Evolutionary conservation across 2,888 invertebrate genomes (phyloP), one percentile per base, ranked within the genome.

Genomic region (Creontiades dilutus): DNA sequence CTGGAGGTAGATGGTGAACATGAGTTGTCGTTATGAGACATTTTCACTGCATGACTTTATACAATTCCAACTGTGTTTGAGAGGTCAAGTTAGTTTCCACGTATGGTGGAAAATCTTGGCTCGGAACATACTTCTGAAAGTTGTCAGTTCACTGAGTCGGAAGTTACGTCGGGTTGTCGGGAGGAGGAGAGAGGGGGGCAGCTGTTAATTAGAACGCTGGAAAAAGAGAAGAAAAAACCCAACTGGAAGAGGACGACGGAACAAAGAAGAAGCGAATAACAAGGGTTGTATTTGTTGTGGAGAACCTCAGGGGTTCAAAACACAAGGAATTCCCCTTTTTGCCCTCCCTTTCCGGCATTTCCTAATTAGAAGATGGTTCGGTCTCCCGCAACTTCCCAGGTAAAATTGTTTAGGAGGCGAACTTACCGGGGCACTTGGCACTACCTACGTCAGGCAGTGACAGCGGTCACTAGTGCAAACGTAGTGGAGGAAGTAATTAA

Each of bases 271-370:
- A 23, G 13, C 47, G 78, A 46, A 78, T 78, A 78, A 78, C 78
- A 78, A 78, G 78, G 47, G 78, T 68, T 19, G 78, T 78, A 78
- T 78, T 78, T 78, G 78, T 78, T 78, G 78, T 78, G 78, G 78
- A 16, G 47, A 78, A 37, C 78, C 78, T 46, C n/a, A n/a, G 47
- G 78, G n/a, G 37, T 16, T 47, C 78, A 12, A 68, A 68, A 68
- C 68, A 78, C 78, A 78, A 78, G 46, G 46, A 16, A 37, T 2
- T 14, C 14, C 16, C 46, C 47, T 12, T 46, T 19, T 16, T 46
- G 37, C n/a, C 76, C 2, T 1, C 46, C 14, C 46, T 14, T 19
- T 7, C 37, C 37, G 47, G 78, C 78, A 47, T 13, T 78, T 47
- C 78, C 78, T 78, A 78, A 78, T 78, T 78, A 78, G 78, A 78